Evolutionary conservation across 23 tunicate species (phyloP).

Genomic region (Oikopleura albicans): DNA sequence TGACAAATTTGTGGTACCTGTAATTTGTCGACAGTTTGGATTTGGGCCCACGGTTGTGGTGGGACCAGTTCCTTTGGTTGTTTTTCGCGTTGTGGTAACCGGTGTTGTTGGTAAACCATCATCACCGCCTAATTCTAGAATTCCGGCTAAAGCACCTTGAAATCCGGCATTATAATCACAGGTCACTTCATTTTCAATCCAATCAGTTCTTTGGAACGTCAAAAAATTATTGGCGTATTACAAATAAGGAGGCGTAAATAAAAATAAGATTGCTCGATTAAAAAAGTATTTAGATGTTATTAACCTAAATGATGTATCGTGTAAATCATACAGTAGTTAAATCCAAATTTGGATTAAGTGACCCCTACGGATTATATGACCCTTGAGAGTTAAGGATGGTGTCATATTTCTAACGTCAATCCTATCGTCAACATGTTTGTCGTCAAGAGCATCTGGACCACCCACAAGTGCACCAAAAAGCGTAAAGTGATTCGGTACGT

Average conservation of each 20-base stretch:
- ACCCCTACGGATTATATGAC: no score
- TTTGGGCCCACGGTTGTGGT: not conserved
- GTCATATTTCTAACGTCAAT: not conserved
- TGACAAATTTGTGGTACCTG: not conserved
- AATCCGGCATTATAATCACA: not conserved
- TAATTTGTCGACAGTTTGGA: not conserved
- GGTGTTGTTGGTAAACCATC: not conserved
- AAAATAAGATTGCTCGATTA: no score
- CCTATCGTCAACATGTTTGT: not conserved
- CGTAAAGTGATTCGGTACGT: not conserved
- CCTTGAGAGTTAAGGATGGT: no score
- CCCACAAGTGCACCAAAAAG: not conserved
- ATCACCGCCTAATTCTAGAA: not conserved
- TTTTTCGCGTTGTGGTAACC: not conserved
- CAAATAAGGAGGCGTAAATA: no score
- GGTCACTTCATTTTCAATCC: not conserved
- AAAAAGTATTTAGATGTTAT: no score
- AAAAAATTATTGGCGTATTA: not conserved
- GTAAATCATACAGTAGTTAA: no score
- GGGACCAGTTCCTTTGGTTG: not conserved
- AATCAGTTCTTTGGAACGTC: not conserved
- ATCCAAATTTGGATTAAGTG: no score
- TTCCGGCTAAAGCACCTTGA: not conserved
- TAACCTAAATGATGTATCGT: no score
- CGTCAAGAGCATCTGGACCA: not conserved